A percentile compares a stretch with the other conserved stretches of the same genome.
These are phyloP conservation scores for Xylota segnis DNA, from an alignment of 2,888 invertebrate species.

Conservation along the genomic window DNA sequence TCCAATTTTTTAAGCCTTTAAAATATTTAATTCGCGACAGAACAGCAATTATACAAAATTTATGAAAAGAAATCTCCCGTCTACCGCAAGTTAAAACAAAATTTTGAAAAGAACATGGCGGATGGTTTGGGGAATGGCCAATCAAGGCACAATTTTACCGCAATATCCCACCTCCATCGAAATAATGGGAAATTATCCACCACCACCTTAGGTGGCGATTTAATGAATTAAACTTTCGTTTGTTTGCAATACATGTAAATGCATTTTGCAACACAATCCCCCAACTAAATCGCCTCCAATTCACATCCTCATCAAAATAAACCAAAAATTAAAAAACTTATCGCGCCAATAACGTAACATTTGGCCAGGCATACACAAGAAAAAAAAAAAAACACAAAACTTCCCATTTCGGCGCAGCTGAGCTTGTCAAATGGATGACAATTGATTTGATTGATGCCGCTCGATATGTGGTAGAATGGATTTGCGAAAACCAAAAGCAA, in stretches of 20 bases:
- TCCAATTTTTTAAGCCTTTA: constrained; percentile 9
- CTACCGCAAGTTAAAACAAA: constrained; percentile 59
- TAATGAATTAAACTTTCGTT: constrained; percentile 36
- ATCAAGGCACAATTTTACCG: constrained; percentile 14
- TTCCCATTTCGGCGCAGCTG: constrained; percentile 57
- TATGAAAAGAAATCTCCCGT: constrained; percentile 53
- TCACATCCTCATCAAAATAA: background rate
- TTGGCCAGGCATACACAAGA: background rate
- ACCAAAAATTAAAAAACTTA: background rate
- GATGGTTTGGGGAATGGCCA: constrained; percentile 62
- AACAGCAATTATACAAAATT: constrained; percentile 36
- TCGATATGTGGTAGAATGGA: constrained; percentile 26
- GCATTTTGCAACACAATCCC: background rate
- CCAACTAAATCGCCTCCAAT: background rate
- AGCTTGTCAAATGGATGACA: constrained; percentile 73
- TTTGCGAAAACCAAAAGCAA: background rate
- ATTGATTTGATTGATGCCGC: constrained; percentile 58
- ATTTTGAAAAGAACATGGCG: constrained; percentile 69
- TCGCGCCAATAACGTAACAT: background rate
- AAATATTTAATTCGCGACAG: constrained; percentile 36
- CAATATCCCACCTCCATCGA: constrained; percentile 26
- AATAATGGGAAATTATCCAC: constrained; percentile 62
- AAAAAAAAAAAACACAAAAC: too few relatives aligned
- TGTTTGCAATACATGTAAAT: background rate
- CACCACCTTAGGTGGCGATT: background rate